phyloP scores from a whole-genome alignment of 2,797 vertebrate species.

The Dermochelys coriacea region DNA sequence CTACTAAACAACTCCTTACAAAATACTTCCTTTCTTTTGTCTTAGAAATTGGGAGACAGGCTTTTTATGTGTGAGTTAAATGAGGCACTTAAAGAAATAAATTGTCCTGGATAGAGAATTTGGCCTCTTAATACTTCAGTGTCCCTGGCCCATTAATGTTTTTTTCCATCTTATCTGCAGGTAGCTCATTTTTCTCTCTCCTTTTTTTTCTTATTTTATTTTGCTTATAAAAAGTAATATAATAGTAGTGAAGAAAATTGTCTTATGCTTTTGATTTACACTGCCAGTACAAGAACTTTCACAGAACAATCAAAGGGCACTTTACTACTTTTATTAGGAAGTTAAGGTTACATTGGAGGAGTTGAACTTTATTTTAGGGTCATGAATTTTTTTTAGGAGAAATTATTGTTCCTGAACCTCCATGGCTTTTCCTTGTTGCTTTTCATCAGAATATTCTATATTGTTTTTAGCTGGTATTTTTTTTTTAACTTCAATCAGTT shows the following conservation, averaged over 20 bases:
- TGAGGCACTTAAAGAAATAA: background rate
- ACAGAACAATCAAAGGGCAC: background rate
- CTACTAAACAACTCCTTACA: background rate
- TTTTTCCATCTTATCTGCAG: background rate
- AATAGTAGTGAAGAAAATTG: background rate
- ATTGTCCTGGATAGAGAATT: background rate
- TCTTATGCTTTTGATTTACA: background rate
- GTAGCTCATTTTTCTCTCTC: background rate
- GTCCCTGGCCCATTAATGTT: background rate
- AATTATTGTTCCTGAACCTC: slow-evolving; percentile 10
- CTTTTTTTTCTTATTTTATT: background rate
- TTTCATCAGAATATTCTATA: slow-evolving; percentile 7
- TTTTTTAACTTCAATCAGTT: background rate
- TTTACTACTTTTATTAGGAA: background rate
- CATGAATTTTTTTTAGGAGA: background rate
- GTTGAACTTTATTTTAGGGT: background rate
- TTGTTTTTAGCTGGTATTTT: background rate
- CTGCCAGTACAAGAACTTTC: background rate
- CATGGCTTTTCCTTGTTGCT: background rate
- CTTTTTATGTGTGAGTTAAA: background rate
- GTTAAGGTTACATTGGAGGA: background rate
- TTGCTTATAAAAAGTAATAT: background rate
- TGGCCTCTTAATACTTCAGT: background rate
- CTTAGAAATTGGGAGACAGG: background rate
- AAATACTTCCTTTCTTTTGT: slow-evolving; percentile 8